Evolutionary conservation across 2,113 vertebrate genomes (phyloP), one percentile per base, ranked within the genome.

Genomic region (Macquaria australasica): DNA sequence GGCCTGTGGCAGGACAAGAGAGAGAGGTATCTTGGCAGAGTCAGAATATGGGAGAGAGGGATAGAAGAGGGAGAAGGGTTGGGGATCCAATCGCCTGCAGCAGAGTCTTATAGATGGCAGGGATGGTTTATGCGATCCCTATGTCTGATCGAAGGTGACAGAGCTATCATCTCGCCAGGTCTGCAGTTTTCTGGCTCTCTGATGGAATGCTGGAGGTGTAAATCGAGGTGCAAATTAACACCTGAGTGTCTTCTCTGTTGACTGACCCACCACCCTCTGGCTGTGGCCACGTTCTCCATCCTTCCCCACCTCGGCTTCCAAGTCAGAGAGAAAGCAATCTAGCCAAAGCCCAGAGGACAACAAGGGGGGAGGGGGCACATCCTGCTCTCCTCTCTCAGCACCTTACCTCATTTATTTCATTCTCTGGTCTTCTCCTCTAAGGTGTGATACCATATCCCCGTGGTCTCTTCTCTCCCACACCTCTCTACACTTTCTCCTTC

Each of bases 131-230:
- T 88, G 77, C 39, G 41, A 92, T 93, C 15, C 14, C 80, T 18
- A 6, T 62, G 82, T 77, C 85, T 87, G 87, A 89, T 90, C 31
- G 37, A 86, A 83, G 60, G 84, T 62, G 88, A 85, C 84, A 81
- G 73, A 51, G 67, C 81, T 56, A 89, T 90, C 85, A 78, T 83
- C 83, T 84, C 37, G 48, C 74, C 78, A 71, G 50, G 48, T 89
- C 87, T 76, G 86, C 73, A 80, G 60, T 75, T 74, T n/a, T 68
- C 74, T 81, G 77, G 31, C 71, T 48, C 67, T 76, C 76, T 87
- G 89, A 89, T 87, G 71, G 84, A 90, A 89, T 45, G 84, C 86
- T 82, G 85, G 66, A 92, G 90, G 90, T 95, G 93, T 89, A 89
- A 91, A 89, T 77, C 1, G 18, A 81, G 78, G 70, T 64, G 62